phyloP scores from a whole-genome alignment of 2,113 vertebrate species.

The Parus major region DNA sequence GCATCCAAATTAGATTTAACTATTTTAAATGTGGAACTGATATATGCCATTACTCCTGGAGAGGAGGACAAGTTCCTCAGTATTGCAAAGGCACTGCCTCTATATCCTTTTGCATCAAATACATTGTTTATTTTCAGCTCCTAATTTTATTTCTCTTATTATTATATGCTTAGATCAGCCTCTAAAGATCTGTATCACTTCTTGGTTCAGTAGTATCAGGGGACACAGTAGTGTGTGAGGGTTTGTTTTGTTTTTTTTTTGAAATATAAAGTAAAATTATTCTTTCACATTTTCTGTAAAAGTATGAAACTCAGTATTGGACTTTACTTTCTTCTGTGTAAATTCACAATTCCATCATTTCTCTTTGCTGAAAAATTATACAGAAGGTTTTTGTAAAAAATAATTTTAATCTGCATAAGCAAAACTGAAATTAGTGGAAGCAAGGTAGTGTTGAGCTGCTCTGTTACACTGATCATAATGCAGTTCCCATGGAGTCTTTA shows the following conservation, averaged over 20 bases:
- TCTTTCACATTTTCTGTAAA: not conserved
- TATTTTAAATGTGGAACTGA: not conserved
- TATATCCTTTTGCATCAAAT: not conserved
- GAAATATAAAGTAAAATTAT: not conserved
- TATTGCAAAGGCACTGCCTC: not conserved
- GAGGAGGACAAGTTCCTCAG: not conserved
- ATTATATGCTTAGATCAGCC: not conserved
- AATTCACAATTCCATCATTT: not conserved
- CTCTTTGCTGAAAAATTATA: not conserved
- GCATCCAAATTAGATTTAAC: not conserved
- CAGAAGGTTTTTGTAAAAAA: not conserved
- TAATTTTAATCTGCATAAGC: not conserved
- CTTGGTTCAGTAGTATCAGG: not conserved
- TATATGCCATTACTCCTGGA: not conserved
- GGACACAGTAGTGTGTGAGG: not conserved
- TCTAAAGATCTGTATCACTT: not conserved
- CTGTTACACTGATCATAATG: not conserved
- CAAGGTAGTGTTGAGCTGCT: not conserved
- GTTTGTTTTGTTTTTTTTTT: too few species aligned
- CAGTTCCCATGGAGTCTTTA: not conserved
- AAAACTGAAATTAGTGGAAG: not conserved
- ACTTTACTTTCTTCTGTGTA: not conserved
- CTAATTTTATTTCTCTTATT: not conserved
- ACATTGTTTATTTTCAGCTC: not conserved
- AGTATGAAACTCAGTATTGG: not conserved